Percentiles rank a stretch among this genome's conserved stretches.
Evolutionary conservation across 2,888 invertebrate genomes (phyloP).

Genomic region (Callimorpha dominula): DNA sequence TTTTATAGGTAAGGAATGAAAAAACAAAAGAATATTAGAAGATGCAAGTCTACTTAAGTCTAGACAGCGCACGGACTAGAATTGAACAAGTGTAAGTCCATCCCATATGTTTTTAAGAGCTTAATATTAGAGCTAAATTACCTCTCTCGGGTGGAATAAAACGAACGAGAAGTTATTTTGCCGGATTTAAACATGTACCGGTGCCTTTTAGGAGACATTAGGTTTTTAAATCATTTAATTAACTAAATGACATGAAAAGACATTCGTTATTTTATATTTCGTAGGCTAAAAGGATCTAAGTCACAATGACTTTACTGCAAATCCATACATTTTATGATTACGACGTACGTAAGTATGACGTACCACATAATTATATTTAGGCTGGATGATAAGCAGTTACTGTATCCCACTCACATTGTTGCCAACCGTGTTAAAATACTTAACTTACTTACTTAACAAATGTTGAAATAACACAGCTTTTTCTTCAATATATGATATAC

Average conservation of each 20-base stretch:
- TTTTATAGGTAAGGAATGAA: not conserved
- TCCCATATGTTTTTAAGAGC: conserved; percentile 37
- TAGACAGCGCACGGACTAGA: not conserved
- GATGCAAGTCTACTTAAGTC: not conserved
- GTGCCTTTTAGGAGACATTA: conserved; percentile 20
- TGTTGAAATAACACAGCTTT: not conserved
- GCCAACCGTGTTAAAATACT: no score
- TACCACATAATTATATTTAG: no score
- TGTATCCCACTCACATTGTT: no score
- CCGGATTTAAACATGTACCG: conserved; percentile 32
- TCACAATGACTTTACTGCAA: no score
- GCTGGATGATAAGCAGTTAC: no score
- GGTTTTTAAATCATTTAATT: conserved; percentile 16
- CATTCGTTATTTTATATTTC: not conserved
- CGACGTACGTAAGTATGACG: no score
- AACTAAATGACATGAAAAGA: not conserved
- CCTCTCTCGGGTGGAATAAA: conserved; percentile 41
- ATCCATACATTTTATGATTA: no score
- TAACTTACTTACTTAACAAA: no score
- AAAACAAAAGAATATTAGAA: not conserved
- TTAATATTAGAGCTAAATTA: conserved; percentile 21
- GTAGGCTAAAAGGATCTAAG: no score
- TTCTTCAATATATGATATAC: not conserved
- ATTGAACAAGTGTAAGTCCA: conserved; percentile 9
- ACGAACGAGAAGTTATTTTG: conserved; percentile 34